phyloP scores from a whole-genome alignment of 2,113 vertebrate genomes.

The Semicossyphus pulcher region DNA sequence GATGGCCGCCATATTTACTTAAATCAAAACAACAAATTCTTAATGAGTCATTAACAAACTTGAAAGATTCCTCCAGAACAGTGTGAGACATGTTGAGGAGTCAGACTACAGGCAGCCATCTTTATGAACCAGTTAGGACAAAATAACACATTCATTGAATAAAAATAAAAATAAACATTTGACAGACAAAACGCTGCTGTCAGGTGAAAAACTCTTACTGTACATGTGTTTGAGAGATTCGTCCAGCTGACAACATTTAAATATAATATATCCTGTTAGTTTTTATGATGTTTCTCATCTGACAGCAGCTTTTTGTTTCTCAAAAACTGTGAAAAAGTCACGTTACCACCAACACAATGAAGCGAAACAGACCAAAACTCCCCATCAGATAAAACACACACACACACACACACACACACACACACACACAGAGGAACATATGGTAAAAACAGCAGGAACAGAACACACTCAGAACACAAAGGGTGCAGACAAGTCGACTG shows the following conservation, averaged over 20 bases:
- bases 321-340: background rate
- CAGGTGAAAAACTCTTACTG: constrained; percentile 15
- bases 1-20: too few species aligned
- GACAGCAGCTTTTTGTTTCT: constrained; percentile 12
- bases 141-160: background rate
- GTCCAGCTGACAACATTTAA: too few species aligned
- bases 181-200: background rate
- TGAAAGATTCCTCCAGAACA: too few species aligned
- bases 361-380: constrained; percentile 7
- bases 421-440: constrained; percentile 2
- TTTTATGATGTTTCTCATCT: constrained; percentile 11
- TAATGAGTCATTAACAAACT: too few species aligned
- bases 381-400: background rate
- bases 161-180: too few species aligned
- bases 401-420: constrained; percentile 11
- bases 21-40: too few species aligned
- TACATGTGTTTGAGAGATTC: too few species aligned
- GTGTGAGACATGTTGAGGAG: too few species aligned
- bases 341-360: background rate
- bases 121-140: too few species aligned
- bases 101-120: too few species aligned
- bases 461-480: constrained; percentile 41
- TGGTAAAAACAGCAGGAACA: constrained; percentile 59
- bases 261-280: too few species aligned
- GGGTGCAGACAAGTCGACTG: constrained; percentile 42